These are phyloP conservation scores for Microctonus brassicae DNA, from an alignment of 2,888 invertebrate species.

Conservation along the genomic window DNA sequence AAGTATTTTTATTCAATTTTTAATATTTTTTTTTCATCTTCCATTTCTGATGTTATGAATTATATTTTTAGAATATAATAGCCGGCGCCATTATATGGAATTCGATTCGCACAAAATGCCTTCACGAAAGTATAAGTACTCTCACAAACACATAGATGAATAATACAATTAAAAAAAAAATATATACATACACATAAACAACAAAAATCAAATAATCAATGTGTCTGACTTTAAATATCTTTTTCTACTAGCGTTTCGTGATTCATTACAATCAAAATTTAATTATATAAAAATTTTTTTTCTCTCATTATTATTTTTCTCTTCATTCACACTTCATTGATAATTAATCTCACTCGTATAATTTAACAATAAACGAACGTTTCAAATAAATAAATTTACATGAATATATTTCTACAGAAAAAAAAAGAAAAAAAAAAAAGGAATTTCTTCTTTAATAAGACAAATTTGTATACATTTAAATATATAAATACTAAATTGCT, in stretches of 20 bases:
- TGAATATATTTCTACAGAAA: too few species aligned
- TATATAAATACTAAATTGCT: too few species aligned
- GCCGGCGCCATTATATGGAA: not conserved
- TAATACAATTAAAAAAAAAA: too few species aligned
- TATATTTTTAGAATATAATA: not conserved
- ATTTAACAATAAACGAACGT: too few species aligned
- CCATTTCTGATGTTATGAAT: not conserved
- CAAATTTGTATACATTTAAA: not conserved
- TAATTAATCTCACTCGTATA: too few species aligned
- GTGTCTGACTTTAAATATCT: constrained; percentile 17
- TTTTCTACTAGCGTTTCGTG: constrained; percentile 16
- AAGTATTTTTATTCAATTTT: not conserved
- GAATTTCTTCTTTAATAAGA: not conserved
- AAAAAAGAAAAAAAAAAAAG: too few species aligned
- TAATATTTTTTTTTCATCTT: not conserved
- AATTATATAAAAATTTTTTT: too few species aligned
- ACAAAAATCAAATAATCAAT: constrained; percentile 29
- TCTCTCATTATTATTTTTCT: not conserved
- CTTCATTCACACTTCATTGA: too few species aligned
- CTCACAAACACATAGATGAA: too few species aligned
- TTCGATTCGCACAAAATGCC: not conserved
- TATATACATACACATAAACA: not conserved
- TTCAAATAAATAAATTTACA: not conserved
- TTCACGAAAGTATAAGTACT: not conserved
- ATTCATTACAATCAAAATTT: constrained; percentile 20